Percentiles rank a stretch among this genome's conserved stretches.
phyloP scores from a whole-genome alignment of 2,113 vertebrate species.

The Megaceryle torquata region DNA sequence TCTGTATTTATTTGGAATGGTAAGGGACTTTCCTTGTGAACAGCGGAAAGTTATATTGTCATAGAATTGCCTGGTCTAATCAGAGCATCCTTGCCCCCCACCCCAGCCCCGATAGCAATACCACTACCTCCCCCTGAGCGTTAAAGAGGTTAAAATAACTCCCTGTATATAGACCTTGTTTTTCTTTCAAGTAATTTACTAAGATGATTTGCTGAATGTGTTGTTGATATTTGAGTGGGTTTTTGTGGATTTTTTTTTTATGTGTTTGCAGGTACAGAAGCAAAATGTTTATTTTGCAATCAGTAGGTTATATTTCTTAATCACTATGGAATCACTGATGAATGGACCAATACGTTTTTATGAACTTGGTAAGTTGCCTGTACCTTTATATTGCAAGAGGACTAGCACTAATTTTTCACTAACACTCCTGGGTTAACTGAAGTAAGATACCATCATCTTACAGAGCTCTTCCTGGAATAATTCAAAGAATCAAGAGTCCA shows the following conservation, averaged over 20 bases:
- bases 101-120: background rate
- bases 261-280: background rate
- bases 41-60: background rate
- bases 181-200: background rate
- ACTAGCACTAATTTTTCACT: background rate
- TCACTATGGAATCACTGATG: background rate
- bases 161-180: background rate
- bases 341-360: background rate
- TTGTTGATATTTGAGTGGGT: background rate
- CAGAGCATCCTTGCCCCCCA: background rate
- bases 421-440: background rate
- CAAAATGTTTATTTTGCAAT: background rate
- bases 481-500: background rate
- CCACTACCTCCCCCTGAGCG: background rate
- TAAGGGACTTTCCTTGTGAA: background rate
- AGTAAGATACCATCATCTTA: too few species aligned
- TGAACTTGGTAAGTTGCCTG: slow-evolving; percentile 35
- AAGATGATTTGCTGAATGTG: background rate
- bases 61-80: background rate
- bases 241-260: background rate
- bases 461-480: background rate
- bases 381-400: background rate
- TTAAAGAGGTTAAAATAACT: background rate
- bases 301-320: background rate
- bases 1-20: background rate